Evolutionary conservation across 2,888 invertebrate genomes (phyloP), one percentile per base, ranked within the genome.

Genomic region (Chrysolina americana): DNA sequence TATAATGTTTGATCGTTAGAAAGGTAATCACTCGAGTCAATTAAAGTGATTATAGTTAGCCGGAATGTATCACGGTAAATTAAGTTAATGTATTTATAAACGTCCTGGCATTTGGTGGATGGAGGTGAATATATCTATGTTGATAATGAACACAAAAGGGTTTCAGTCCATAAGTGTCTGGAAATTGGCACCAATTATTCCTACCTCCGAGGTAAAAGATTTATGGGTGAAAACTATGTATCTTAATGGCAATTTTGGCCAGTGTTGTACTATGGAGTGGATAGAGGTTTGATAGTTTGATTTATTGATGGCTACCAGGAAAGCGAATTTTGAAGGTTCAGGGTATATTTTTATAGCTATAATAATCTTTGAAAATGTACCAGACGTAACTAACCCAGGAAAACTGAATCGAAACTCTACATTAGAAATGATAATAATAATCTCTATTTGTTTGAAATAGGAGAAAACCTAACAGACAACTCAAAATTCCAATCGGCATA

Each of bases 21-120:
- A 76, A 68, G 70, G 70, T 73, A 73, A 70, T 73, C 70, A 71
- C 59, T 56, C 53, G 50, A 59, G 70, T 53, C 73, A 70, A 76
- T 76, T 76, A 73, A 73, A 68, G 65, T 71, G 73, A 76, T 76
- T 70, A 76, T 65, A 69, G 75, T 11, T 28, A 13, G 47, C 68
- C 47, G 48, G 71, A 71, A 71, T 68, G 66, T 41, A 63, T 62
- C 59, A 71, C 63, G 71, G 68, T 59, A 71, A 75, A 41, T 70
- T 50, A 23, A 53, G 64, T 73, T 76, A 71, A 76, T 76, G 76
- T 71, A 71, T 71, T 76, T 76, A 70, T 76, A 76, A 76, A 73
- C 68, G 76, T 62, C 47, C 19, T 44, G 71, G 68, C 66, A 75
- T 75, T 75, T 72, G 68, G 71, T 71, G 70, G 62, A 65, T 59